Conservation (phyloP, 2,797 vertebrate species). For the Anas capensis region DNA sequence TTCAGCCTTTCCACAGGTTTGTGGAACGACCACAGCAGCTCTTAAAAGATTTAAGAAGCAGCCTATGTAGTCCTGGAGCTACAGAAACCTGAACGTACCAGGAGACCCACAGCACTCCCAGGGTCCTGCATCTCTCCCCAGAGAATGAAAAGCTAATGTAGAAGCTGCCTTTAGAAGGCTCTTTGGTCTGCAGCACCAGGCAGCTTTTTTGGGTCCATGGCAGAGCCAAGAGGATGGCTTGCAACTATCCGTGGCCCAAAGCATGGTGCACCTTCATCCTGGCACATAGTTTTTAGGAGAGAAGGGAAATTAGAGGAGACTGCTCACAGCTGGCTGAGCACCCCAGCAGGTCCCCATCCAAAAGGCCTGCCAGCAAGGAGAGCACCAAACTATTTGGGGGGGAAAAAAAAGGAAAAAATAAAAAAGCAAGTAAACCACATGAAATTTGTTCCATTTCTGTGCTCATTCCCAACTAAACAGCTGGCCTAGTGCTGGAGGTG, state of each 20-base stretch:
- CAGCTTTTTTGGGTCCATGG: not conserved
- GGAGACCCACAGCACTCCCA: not conserved
- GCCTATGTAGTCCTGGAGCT: not conserved
- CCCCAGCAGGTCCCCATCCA: not conserved
- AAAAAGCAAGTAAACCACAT: not conserved
- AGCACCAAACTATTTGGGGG: rapidly evolving
- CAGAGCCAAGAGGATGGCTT: not conserved
- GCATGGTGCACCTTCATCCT: not conserved
- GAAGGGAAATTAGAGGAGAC: rapidly evolving
- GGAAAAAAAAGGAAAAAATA: too few species aligned
- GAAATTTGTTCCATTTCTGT: not conserved
- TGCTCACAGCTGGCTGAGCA: not conserved
- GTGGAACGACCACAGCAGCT: not conserved
- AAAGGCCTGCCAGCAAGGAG: rapidly evolving
- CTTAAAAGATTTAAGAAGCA: not conserved
- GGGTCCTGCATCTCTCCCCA: not conserved
- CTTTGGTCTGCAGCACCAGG: not conserved
- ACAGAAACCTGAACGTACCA: not conserved
- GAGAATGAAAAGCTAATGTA: not conserved
- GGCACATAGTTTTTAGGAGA: not conserved
- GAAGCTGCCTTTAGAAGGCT: not conserved
- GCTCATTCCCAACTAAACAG: not conserved
- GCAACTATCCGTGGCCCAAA: not conserved
- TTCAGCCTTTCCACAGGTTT: not conserved
- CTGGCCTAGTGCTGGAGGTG: rapidly evolving